A percentile compares a stretch with the other conserved stretches of the same genome.
Conservation (phyloP, 2,113 vertebrate species). For the Alexandromys fortis region DNA sequence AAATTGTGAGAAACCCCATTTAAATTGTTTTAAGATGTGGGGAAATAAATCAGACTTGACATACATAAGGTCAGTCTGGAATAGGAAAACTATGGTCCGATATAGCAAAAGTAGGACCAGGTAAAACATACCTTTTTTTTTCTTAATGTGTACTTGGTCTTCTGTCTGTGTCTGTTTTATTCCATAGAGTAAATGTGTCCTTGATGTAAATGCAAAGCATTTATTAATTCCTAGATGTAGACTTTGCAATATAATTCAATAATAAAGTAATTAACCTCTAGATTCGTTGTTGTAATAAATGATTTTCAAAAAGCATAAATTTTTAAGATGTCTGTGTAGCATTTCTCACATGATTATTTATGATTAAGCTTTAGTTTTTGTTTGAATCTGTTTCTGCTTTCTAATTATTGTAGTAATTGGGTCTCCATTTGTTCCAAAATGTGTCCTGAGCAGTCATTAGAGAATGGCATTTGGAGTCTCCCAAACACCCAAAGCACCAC, state of each 20-base stretch:
- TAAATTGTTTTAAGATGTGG: constrained; percentile 80
- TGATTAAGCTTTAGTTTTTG: constrained; percentile 10
- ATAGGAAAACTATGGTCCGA: constrained; percentile 71
- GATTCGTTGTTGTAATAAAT: constrained; percentile 79
- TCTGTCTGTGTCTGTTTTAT: constrained; percentile 81
- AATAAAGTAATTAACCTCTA: constrained; percentile 80
- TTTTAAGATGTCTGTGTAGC: neutral
- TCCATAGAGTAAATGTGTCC: constrained; percentile 74
- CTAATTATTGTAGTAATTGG: neutral
- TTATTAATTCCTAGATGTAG: constrained; percentile 77
- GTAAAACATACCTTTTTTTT: constrained; percentile 58
- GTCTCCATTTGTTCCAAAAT: neutral
- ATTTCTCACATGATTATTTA: constrained; percentile 14
- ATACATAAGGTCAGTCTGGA: constrained; percentile 71
- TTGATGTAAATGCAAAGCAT: constrained; percentile 67
- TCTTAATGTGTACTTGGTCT: constrained; percentile 69
- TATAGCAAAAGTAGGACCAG: constrained; percentile 59
- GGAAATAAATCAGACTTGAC: constrained; percentile 81
- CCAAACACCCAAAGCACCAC: neutral
- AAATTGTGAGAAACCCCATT: constrained; percentile 81
- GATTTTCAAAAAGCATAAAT: constrained; percentile 51
- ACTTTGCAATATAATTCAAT: constrained; percentile 75
- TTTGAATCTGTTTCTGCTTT: neutral
- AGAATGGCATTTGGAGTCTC: neutral
- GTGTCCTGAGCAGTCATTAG: neutral